Base-by-base conservation (phyloP, 1,140 invertebrate species). In the Microvelia longipes region DNA sequence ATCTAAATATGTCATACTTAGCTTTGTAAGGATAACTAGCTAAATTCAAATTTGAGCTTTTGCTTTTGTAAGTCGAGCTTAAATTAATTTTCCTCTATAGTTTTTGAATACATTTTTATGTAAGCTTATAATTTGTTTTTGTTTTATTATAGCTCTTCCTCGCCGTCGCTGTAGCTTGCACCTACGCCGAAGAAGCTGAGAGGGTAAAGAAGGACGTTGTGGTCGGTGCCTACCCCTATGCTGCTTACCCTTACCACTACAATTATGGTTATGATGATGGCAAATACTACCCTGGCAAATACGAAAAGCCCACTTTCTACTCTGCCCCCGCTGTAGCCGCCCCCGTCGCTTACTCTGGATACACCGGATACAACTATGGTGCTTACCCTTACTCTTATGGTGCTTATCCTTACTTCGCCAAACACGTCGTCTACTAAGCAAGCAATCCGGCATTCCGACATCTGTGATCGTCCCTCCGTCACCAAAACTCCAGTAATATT, bases 191-290 rank as follows among this genome's bases (percentile, higher is more conserved):
- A 35, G 69, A 70, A 66, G 26, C 65, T 27, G 69, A 70, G 65
- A 64, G 69, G 26, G 69, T 66, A 2, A 70, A 70, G 69, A 70
- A 70, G 29, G 64, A 70, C 64, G 69, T 70, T 29, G 28, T 70
- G 26, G 28, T 70, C 35, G 67, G 67, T 14, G 65, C 63, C 26
- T 29, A 29, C 30, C 24, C 64, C 24, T 64, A 64, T 28, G 29
- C 29, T 30, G 69, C 64, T 24, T 66, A 67, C 69, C 35, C 64
- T 27, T 28, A 50, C 29, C 64, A 13, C 13, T 62, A 63, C 68
- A 13, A 5, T 26, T 64, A 64, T 26, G 62, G 62, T 26, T 64
- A 64, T 64, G 62, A 64, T 24, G 62, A 64, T 26, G 62, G 62
- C 62, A 64, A 64, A 26, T 11, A 28, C 68, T 69, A 69, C 68